phyloP scores from a whole-genome alignment of 2,888 invertebrate species.

The Zele albiditarsus region DNA sequence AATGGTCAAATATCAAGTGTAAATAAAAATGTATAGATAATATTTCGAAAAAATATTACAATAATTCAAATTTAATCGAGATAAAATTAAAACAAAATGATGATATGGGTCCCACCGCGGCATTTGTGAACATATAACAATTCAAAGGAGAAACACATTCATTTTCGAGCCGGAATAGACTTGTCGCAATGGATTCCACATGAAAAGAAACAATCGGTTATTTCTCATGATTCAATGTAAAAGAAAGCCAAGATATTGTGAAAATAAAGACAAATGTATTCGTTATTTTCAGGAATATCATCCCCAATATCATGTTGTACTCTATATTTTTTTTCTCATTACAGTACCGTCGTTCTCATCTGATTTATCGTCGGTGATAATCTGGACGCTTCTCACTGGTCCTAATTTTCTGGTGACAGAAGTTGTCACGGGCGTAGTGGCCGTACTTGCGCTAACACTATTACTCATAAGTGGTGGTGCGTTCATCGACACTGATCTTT shows the following conservation, averaged over 20 bases:
- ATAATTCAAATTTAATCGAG: background rate
- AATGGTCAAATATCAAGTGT: background rate
- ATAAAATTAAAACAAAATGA: background rate
- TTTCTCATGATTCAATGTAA: slow-evolving; percentile 4
- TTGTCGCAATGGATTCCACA: background rate
- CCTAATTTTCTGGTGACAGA: slow-evolving; percentile 72
- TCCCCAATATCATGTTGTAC: background rate
- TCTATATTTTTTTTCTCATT: slow-evolving; percentile 63
- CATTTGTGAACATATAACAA: background rate
- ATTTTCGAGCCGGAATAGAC: background rate
- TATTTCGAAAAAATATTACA: background rate
- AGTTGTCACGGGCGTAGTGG: slow-evolving; percentile 65
- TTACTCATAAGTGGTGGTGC: slow-evolving; percentile 52
- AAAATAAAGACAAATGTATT: slow-evolving; percentile 10
- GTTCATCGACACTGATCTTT: slow-evolving; percentile 60
- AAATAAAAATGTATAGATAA: background rate
- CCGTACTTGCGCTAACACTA: background rate
- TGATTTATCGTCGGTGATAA: slow-evolving; percentile 77
- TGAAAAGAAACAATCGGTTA: background rate
- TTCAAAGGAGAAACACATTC: background rate
- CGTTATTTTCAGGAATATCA: background rate
- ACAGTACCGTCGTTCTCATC: slow-evolving; percentile 62
- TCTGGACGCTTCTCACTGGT: slow-evolving; percentile 82
- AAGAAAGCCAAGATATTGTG: slow-evolving; percentile 24
- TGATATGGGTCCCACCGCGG: background rate